These are phyloP conservation scores for Calephelis nemesis DNA, from an alignment of 1,140 invertebrate genomes.

Conservation along the genomic window DNA sequence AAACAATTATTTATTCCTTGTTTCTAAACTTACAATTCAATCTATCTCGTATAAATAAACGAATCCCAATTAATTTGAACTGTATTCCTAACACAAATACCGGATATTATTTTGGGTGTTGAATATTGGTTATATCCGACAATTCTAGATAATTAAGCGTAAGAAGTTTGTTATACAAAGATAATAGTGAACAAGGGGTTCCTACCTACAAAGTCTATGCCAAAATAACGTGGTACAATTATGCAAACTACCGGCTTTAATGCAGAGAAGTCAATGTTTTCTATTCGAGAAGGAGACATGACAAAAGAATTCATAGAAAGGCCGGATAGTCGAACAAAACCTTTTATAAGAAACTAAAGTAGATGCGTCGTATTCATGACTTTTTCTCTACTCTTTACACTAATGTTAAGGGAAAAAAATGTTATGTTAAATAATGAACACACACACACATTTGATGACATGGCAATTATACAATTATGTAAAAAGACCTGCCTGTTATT, in stretches of 20 bases:
- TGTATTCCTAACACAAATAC: too few species aligned
- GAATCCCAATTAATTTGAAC: too few species aligned
- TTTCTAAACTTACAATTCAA: too few species aligned
- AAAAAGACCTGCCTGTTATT: too few species aligned
- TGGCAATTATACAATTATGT: too few species aligned
- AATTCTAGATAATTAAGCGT: background rate
- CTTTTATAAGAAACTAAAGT: background rate
- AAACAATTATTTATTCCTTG: too few species aligned
- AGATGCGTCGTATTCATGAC: background rate
- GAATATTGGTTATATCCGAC: background rate
- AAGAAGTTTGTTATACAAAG: background rate
- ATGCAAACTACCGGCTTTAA: background rate
- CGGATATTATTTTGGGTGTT: too few species aligned
- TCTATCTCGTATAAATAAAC: too few species aligned
- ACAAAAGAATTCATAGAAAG: constrained; percentile 9
- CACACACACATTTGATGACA: too few species aligned
- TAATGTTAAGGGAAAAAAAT: too few species aligned
- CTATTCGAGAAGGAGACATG: background rate
- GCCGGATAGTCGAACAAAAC: background rate
- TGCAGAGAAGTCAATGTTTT: background rate
- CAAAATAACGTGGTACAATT: background rate
- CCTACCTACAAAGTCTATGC: background rate
- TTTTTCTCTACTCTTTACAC: background rate
- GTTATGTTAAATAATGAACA: too few species aligned
- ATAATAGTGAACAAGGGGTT: background rate